Base-by-base conservation (phyloP, 2,888 invertebrate genomes). In the Dryadula phaetusa region DNA sequence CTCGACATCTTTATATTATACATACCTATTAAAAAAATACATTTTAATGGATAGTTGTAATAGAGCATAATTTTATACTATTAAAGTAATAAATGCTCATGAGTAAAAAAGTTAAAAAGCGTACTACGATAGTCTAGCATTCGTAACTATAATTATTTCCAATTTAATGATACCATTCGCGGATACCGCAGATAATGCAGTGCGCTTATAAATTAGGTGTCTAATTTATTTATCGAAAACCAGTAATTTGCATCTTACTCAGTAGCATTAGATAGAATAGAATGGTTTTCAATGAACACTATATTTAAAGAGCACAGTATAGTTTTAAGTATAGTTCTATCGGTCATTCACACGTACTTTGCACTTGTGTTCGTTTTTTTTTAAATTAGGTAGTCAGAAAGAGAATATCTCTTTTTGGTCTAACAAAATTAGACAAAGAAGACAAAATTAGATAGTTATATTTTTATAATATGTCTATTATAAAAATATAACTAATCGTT, bases 211-310 rank as follows among this genome's bases (percentile, higher is more conserved):
- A 77, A 75, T 76, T 74, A 73, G 70, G 71, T 67, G 73, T 70
- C 71, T 75, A 75, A 77, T 76, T 70, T 75, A 75, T 62, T 71
- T 72, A 75, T 72, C 65, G 70, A 72, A 66, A 74, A 73, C 74
- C 73, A 74, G 75, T 75, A 75, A 77, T 78, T 78, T 76, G 74
- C 72, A 73, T 73, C 68, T 64, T 70, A 69, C 69, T 64, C 64
- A 61, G 66, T 65, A 68, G 72, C 71, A 71, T 74, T 70, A 71
- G 58, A 65, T 56, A 49, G 64, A 70, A 70, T 53, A 70, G 66
- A 72, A 74, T 69, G 67, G 70, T 70, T 73, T 72, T 62, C 65
- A 65, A 56, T 64, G 54, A 58, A 54, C 58, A 63, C 67, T 66
- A 64, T 70, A 54, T 62, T 73, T 72, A 73, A 68, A 68, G 66